These are phyloP conservation scores for Bombylius discolor DNA, from an alignment of 2,888 invertebrate species.

Conservation along the genomic window DNA sequence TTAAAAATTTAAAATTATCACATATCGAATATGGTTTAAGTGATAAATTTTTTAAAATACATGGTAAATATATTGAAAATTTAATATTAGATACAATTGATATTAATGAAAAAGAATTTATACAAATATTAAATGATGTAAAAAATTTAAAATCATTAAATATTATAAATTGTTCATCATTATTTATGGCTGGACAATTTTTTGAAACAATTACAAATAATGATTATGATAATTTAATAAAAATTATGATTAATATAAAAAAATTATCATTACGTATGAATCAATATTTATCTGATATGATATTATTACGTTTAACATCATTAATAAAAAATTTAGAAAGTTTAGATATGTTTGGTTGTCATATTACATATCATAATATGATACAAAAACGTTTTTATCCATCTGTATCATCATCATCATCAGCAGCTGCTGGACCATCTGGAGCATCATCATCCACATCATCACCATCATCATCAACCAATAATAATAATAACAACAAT, in stretches of 20 bases:
- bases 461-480: neutral
- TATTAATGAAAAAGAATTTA: slow-evolving; percentile 49
- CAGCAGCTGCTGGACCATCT: slow-evolving; percentile 13
- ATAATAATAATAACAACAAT: too few species aligned
- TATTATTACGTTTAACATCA: slow-evolving; percentile 50
- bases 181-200: slow-evolving; percentile 61
- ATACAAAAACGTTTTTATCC: slow-evolving; percentile 57
- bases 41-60: slow-evolving; percentile 43
- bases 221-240: slow-evolving; percentile 16
- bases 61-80: slow-evolving; percentile 44
- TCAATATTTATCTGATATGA: slow-evolving; percentile 60
- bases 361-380: slow-evolving; percentile 56
- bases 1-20: slow-evolving; percentile 26
- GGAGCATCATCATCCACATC: neutral
- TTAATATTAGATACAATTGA: slow-evolving; percentile 47
- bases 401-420: slow-evolving; percentile 20
- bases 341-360: slow-evolving; percentile 52
- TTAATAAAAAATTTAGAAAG: slow-evolving; percentile 46
- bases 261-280: slow-evolving; percentile 50
- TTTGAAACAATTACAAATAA: slow-evolving; percentile 47
- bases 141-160: slow-evolving; percentile 44
- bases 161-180: slow-evolving; percentile 51
- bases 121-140: slow-evolving; percentile 44
- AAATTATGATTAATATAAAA: slow-evolving; percentile 30
- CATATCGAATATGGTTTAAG: slow-evolving; percentile 29